phyloP scores from a whole-genome alignment of 1,140 invertebrate genomes.

The Archegozetes longisetosus region DNA sequence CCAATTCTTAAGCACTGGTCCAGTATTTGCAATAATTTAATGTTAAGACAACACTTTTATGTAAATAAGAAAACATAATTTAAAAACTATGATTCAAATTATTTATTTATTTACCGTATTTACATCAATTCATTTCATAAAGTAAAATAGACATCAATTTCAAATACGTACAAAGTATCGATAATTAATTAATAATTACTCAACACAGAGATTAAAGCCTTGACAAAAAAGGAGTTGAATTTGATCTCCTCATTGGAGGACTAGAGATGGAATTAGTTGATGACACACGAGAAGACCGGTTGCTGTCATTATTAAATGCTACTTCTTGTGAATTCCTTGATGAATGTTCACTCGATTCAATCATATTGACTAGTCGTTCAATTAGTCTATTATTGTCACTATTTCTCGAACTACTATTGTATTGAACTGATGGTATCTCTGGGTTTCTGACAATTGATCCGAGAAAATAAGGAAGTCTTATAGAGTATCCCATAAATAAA shows the following conservation, averaged over 20 bases:
- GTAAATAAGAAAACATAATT: too few species aligned
- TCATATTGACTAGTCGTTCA: neutral
- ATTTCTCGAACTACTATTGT: neutral
- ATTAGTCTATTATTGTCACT: neutral
- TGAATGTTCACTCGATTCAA: neutral
- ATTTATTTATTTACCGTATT: too few species aligned
- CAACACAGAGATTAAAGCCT: neutral
- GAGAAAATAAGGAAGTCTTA: neutral
- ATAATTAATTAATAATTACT: too few species aligned
- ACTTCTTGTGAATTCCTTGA: neutral
- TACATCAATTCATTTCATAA: too few species aligned
- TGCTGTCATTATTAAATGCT: neutral
- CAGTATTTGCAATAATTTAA: too few species aligned
- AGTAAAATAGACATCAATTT: too few species aligned
- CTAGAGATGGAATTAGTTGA: neutral
- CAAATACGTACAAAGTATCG: too few species aligned
- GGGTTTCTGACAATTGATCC: neutral
- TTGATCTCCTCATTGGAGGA: neutral
- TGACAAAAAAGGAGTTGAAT: neutral
- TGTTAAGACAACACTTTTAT: too few species aligned
- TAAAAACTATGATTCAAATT: too few species aligned
- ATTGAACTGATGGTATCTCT: too few species aligned
- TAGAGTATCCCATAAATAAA: neutral
- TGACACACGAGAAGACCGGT: too few species aligned
- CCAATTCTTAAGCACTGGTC: too few species aligned